Percentiles rank a stretch among this genome's conserved stretches.
Evolutionary conservation across 2,797 vertebrate species (phyloP).

Genomic region (Mormyrops attenuatus): DNA sequence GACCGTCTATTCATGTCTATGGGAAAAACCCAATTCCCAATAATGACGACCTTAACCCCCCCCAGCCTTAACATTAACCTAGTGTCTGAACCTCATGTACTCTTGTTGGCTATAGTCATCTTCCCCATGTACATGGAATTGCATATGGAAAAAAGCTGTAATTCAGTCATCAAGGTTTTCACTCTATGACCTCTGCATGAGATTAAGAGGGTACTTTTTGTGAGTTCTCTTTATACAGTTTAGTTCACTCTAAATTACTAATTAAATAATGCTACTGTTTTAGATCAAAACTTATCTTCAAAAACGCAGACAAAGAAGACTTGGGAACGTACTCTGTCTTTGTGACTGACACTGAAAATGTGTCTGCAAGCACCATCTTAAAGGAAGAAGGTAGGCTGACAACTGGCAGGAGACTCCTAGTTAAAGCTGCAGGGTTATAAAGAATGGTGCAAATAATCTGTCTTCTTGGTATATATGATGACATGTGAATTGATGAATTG

Average conservation of each 20-base stretch:
- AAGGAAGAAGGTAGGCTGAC: slow-evolving; percentile 73
- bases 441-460: neutral
- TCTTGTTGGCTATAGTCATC: neutral
- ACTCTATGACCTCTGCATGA: neutral
- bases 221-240: neutral
- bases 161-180: neutral
- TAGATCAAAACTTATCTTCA: slow-evolving; percentile 83
- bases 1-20: neutral
- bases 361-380: slow-evolving; percentile 80
- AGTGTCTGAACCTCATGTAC: neutral
- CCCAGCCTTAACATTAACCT: neutral
- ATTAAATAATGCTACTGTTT: neutral
- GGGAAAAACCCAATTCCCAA: too few species aligned
- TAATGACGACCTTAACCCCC: too few species aligned
- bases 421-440: neutral
- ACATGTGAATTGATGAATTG: neutral
- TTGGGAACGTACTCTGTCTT: slow-evolving; percentile 80
- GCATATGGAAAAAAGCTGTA: neutral
- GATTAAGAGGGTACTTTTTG: neutral
- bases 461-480: neutral
- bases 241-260: neutral
- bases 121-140: neutral
- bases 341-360: slow-evolving; percentile 85
- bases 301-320: slow-evolving; percentile 75
- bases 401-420: slow-evolving; percentile 21